Evolutionary conservation across 2,888 invertebrate genomes (phyloP).

Genomic region (Syrphus vitripennis): DNA sequence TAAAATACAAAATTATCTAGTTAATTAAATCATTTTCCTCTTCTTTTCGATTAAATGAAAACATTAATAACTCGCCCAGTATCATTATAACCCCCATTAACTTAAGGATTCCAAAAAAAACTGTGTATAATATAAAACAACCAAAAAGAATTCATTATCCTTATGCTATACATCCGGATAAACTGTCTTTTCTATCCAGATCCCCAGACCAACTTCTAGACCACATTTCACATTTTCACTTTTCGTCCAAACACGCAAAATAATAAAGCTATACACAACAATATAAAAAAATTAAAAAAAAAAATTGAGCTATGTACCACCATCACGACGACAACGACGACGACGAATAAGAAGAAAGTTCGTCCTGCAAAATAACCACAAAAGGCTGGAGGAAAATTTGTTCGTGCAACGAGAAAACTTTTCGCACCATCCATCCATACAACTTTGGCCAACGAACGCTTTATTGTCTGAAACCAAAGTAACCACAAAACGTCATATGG

Average conservation of each 20-base stretch:
- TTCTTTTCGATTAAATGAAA: neutral
- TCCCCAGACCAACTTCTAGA: conserved; percentile 32
- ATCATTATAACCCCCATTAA: conserved; percentile 12
- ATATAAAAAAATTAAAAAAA: conserved; percentile 22
- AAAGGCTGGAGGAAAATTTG: conserved; percentile 53
- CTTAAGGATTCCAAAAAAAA: conserved; percentile 7
- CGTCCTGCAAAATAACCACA: conserved; percentile 63
- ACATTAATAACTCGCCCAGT: neutral
- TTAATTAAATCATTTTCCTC: neutral
- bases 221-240: conserved; percentile 63
- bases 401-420: conserved; percentile 65
- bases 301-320: conserved; percentile 13
- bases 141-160: conserved; percentile 34
- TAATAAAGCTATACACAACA: conserved; percentile 14
- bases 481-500: conserved; percentile 65
- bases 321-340: no score
- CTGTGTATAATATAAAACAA: neutral
- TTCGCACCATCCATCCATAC: no score
- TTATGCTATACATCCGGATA: conserved; percentile 34
- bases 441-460: neutral
- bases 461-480: conserved; percentile 1
- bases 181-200: conserved; percentile 31
- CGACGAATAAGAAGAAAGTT: conserved; percentile 58
- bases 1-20: no score
- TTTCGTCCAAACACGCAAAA: conserved; percentile 38